phyloP scores from a whole-genome alignment of 2,888 invertebrate genomes.

The Calameuta idolon region DNA sequence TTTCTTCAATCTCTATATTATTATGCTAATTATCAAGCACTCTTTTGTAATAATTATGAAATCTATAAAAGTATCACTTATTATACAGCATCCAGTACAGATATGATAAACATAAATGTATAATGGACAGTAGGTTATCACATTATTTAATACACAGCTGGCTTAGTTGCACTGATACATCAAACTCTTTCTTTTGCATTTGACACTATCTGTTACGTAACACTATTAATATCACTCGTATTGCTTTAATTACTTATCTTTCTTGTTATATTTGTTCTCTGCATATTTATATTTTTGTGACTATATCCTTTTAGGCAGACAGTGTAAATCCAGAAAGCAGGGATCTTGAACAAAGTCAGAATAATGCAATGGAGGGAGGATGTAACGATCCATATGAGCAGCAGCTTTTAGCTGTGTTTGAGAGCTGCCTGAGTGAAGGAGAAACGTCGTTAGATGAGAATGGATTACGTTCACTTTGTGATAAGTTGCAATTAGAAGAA shows the following conservation, averaged over 20 bases:
- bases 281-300: not conserved
- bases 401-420: constrained; percentile 83
- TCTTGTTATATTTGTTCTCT: not conserved
- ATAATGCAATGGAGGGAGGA: constrained; percentile 61
- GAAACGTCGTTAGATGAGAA: constrained; percentile 76
- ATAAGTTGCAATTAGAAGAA: constrained; percentile 82
- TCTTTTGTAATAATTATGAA: not conserved
- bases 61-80: not conserved
- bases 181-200: not conserved
- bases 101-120: not conserved
- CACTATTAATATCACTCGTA: not conserved
- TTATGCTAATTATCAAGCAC: not conserved
- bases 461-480: constrained; percentile 78
- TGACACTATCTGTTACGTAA: not conserved
- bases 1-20: not conserved
- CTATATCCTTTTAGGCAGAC: not conserved
- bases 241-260: not conserved
- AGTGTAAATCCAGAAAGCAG: not conserved
- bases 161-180: not conserved
- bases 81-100: not conserved
- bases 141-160: not conserved
- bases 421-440: constrained; percentile 80
- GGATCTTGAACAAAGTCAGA: constrained; percentile 27
- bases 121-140: not conserved
- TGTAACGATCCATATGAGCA: constrained; percentile 80